A percentile compares a stretch with the other conserved stretches of the same genome.
phyloP scores from a whole-genome alignment of 2,888 invertebrate species.

The Cerastis rubricosa region DNA sequence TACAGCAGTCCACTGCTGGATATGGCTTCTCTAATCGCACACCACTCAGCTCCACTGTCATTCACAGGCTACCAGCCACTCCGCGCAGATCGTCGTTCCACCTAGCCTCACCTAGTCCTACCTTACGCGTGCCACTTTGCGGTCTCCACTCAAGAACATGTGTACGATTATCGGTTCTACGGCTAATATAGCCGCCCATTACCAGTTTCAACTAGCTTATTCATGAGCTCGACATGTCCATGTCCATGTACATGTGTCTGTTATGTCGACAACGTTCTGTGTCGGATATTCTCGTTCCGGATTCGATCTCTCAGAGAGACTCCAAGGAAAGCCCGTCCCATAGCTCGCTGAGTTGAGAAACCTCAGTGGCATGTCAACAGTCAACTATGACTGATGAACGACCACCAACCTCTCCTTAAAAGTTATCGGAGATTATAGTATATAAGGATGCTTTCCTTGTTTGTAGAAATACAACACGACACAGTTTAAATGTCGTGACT shows the following conservation, averaged over 20 bases:
- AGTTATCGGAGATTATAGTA: neutral
- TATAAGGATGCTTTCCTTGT: neutral
- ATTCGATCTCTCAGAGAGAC: no score
- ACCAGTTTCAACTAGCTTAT: no score
- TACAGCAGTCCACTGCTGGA: neutral
- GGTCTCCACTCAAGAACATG: neutral
- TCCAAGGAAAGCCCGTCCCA: no score
- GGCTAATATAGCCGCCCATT: no score
- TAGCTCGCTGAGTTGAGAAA: neutral
- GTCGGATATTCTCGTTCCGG: neutral
- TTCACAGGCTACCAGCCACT: neutral
- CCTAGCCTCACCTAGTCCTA: neutral
- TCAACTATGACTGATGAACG: neutral
- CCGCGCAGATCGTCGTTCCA: neutral
- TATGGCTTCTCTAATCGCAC: neutral
- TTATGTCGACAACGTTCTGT: neutral
- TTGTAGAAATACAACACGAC: neutral
- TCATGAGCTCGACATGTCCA: neutral
- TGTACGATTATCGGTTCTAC: neutral
- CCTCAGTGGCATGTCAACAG: neutral
- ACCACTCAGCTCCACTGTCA: neutral
- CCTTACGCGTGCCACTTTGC: neutral
- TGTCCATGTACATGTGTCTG: no score
- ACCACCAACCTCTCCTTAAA: neutral
- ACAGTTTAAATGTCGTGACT: neutral